phyloP scores from a whole-genome alignment of 2,113 vertebrate species.

The Triplophysa siluroides region DNA sequence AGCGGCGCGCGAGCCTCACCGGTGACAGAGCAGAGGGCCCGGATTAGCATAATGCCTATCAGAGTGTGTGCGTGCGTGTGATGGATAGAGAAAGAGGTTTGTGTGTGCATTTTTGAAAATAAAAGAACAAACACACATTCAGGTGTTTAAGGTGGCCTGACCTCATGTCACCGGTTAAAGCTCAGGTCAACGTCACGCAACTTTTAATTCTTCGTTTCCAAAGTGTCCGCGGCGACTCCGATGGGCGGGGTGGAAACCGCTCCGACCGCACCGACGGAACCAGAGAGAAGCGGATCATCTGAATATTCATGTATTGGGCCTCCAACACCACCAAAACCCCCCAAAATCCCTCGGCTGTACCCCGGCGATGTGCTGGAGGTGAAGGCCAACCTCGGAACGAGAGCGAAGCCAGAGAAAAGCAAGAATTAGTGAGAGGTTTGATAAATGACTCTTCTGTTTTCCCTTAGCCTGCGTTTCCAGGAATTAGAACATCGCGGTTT shows the following conservation, averaged over 20 bases:
- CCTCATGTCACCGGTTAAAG: not conserved
- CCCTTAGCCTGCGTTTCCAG: slow-evolving; percentile 65
- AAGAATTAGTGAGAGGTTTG: slow-evolving; percentile 74
- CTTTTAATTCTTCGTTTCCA: not conserved
- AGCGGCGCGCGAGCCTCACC: slow-evolving; percentile 84
- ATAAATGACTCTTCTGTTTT: slow-evolving; percentile 76
- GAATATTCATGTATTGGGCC: slow-evolving; percentile 88
- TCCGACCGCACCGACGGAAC: slow-evolving; percentile 24
- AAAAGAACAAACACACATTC: not conserved
- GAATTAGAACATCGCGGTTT: slow-evolving; percentile 26
- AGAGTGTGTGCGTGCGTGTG: slow-evolving; percentile 58
- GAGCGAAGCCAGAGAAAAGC: slow-evolving; percentile 7
- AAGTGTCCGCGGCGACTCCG: not conserved
- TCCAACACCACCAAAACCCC: slow-evolving; percentile 77
- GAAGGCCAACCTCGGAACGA: slow-evolving; percentile 77
- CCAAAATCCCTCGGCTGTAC: slow-evolving; percentile 60
- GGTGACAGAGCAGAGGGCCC: slow-evolving; percentile 72
- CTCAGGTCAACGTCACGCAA: not conserved
- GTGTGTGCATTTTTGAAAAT: not conserved
- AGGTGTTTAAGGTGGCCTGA: not conserved
- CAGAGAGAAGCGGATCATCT: slow-evolving; percentile 80
- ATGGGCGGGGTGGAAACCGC: not conserved
- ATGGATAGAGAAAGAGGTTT: slow-evolving; percentile 58
- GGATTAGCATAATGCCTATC: slow-evolving; percentile 99
- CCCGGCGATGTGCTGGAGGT: slow-evolving; percentile 76